phyloP scores from a whole-genome alignment of 2,888 invertebrate genomes.

The Crematogaster levior region DNA sequence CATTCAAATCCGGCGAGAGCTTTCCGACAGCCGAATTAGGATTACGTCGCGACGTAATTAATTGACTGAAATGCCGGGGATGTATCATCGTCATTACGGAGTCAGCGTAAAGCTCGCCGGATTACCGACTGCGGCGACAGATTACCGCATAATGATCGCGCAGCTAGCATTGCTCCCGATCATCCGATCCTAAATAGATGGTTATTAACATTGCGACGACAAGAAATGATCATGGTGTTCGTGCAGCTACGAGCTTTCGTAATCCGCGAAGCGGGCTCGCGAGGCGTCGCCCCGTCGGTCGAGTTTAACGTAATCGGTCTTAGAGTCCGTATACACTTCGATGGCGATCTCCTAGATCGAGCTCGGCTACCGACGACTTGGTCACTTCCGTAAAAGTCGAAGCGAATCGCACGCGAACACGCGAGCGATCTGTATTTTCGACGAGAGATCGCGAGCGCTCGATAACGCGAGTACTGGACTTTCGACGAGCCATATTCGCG shows the following conservation, averaged over 20 bases:
- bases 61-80: slow-evolving; percentile 80
- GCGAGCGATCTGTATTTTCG: slow-evolving; percentile 14
- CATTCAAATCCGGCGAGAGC: slow-evolving; percentile 59
- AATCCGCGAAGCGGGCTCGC: slow-evolving; percentile 54
- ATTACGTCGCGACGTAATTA: slow-evolving; percentile 82
- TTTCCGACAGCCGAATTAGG: slow-evolving; percentile 76
- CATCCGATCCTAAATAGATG: slow-evolving; percentile 14
- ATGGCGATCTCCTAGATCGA: slow-evolving; percentile 6
- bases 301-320: slow-evolving; percentile 40
- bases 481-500: slow-evolving; percentile 18
- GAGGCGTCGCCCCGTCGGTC: slow-evolving; percentile 64
- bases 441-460: background rate
- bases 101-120: slow-evolving; percentile 80
- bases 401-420: slow-evolving; percentile 23
- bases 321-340: slow-evolving; percentile 51
- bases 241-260: background rate
- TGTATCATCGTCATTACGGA: slow-evolving; percentile 75
- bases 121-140: slow-evolving; percentile 73
- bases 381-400: slow-evolving; percentile 22
- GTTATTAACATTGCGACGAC: slow-evolving; percentile 12
- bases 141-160: slow-evolving; percentile 67
- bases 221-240: slow-evolving; percentile 42
- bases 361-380: slow-evolving; percentile 20
- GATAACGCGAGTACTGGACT: background rate
- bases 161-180: slow-evolving; percentile 32